Conservation (phyloP, 2,888 invertebrate species). For the Gasteruption jaculator region DNA sequence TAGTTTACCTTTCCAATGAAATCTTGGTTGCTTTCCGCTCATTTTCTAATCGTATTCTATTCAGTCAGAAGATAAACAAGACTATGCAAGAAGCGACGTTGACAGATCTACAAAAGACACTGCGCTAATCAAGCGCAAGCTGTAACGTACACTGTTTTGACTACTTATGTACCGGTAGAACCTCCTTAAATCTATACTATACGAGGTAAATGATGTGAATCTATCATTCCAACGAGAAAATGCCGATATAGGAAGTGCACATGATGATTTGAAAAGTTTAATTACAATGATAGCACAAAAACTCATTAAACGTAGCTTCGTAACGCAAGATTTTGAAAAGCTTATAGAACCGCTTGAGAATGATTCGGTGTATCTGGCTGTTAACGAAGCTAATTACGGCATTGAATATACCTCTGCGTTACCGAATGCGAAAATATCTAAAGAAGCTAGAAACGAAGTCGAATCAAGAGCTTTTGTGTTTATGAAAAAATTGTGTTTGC, state of each 20-base stretch:
- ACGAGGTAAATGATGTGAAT: slow-evolving; percentile 16
- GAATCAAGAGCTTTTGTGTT: slow-evolving; percentile 14
- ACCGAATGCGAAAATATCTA: neutral
- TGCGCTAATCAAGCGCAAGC: too few species aligned
- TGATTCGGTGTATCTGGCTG: slow-evolving; percentile 10
- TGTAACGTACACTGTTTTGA: too few species aligned
- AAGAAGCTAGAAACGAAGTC: slow-evolving; percentile 3
- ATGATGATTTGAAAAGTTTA: slow-evolving; percentile 13
- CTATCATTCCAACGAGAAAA: slow-evolving; percentile 16
- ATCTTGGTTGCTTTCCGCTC: too few species aligned
- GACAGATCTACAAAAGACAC: too few species aligned
- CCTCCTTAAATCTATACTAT: slow-evolving; percentile 15
- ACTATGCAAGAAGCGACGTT: too few species aligned
- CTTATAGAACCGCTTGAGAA: slow-evolving; percentile 10
- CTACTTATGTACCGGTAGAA: too few species aligned
- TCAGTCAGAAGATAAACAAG: too few species aligned
- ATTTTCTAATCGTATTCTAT: too few species aligned
- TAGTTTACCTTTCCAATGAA: too few species aligned
- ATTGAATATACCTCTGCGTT: slow-evolving; percentile 9
- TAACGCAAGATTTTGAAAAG: slow-evolving; percentile 1
- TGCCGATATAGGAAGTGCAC: slow-evolving; percentile 13
- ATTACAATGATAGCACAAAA: slow-evolving; percentile 11
- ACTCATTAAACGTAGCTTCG: slow-evolving; percentile 14
- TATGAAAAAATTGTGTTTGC: slow-evolving; percentile 10
- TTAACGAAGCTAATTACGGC: slow-evolving; percentile 12